phyloP scores from a whole-genome alignment of 1,140 invertebrate genomes.

The Hylyphantes graminicola region DNA sequence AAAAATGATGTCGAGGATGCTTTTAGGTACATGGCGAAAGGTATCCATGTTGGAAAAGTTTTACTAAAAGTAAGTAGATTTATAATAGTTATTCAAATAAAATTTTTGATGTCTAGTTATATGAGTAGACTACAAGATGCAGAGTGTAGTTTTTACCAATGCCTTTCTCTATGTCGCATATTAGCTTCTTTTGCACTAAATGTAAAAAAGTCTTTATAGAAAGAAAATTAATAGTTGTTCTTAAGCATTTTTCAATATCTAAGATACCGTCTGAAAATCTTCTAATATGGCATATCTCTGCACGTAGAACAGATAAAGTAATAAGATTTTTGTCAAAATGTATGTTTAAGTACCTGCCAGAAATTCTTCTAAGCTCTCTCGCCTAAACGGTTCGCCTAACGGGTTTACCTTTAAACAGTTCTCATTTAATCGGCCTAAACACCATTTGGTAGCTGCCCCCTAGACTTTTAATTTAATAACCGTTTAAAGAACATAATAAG shows the following conservation, averaged over 20 bases:
- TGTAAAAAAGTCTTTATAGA: background rate
- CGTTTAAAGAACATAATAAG: too few species aligned
- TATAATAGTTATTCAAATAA: background rate
- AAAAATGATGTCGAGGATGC: constrained; percentile 71
- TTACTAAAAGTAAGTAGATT: constrained; percentile 78
- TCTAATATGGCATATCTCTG: too few species aligned
- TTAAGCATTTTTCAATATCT: background rate
- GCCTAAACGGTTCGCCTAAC: too few species aligned
- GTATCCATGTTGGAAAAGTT: constrained; percentile 74
- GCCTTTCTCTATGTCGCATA: background rate
- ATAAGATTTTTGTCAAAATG: too few species aligned
- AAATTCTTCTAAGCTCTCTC: too few species aligned
- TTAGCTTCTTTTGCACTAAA: background rate
- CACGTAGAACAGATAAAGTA: too few species aligned
- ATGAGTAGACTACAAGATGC: background rate
- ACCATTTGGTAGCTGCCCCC: too few species aligned
- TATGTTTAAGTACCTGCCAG: too few species aligned
- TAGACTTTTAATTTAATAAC: too few species aligned
- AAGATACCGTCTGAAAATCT: too few species aligned
- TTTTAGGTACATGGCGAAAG: constrained; percentile 72
- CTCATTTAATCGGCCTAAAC: too few species aligned
- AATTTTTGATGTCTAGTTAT: background rate
- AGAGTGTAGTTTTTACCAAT: background rate
- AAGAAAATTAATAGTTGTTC: background rate
- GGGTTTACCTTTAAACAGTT: too few species aligned